Base-by-base conservation (phyloP, 2,888 invertebrate species). In the Rugalucina vietnamica region DNA sequence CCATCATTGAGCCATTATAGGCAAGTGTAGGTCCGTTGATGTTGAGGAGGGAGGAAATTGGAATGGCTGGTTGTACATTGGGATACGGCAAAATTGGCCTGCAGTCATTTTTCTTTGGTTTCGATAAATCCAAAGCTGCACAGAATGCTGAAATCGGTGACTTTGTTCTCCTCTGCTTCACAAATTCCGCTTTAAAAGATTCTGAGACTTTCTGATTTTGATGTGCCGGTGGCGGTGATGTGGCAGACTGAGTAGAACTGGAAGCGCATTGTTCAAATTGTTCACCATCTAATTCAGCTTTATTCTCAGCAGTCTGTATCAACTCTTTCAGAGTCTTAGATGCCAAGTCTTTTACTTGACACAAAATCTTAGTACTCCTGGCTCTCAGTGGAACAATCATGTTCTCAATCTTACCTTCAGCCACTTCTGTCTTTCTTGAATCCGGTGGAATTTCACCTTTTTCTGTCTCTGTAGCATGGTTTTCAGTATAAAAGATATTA, bases 111-210 rank as follows among this genome's bases (percentile, higher is more conserved):
- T 65, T 36, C 49, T 71, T 71, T 27, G 69, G 81, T 43, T 84
- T 81, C 27, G 78, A 77, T 36, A 84, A 60, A 75, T 84, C 84
- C 32, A 84, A 50, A 37, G 80, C 81, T 27, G 60, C 70, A 65
- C 75, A 65, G n/a, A 71, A 57, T 5, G 84, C 37, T 8, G 80
- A 74, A 12, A 80, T 72, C 24, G 76, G 76, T 21, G 79, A 80
- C 27, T 54, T 76, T 3, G 60, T 29, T 43, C 43, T 49, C 12
- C 72, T 71, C 74, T 78, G 65, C 71, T 54, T 75, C 29, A 69
- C 5, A 65, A 78, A 84, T 39, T 75, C 70, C 60, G 81, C 84
- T 32, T 75, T 69, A 57, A 81, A 81, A 18, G 65, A 65, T 34
- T 65, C 65, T 34, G 65, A 34, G 21, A 34, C 73, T 12, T n/a